Conservation (phyloP, 2,888 invertebrate species). For the Eledone cirrhosa region DNA sequence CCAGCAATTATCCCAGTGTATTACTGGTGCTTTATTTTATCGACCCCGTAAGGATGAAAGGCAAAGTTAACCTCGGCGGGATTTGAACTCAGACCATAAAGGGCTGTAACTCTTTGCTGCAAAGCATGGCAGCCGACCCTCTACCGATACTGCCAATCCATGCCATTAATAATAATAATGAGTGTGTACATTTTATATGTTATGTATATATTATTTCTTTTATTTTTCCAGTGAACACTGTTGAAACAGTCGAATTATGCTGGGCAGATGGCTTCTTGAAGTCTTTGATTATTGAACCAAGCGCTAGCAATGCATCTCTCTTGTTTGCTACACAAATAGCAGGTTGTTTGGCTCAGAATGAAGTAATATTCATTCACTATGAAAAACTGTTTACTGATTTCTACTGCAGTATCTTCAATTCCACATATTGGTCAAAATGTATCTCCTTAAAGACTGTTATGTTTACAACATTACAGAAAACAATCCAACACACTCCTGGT, state of each 20-base stretch:
- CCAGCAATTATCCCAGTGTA: too few species aligned
- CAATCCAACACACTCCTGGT: slow-evolving; percentile 11
- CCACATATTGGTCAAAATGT: neutral
- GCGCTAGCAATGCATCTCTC: neutral
- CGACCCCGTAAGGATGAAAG: too few species aligned
- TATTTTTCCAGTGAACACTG: neutral
- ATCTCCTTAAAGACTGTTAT: neutral
- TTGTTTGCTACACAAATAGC: slow-evolving; percentile 12
- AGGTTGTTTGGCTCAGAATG: neutral
- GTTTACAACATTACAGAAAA: neutral
- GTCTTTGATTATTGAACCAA: neutral
- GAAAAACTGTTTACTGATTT: neutral
- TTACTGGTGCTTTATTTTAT: too few species aligned
- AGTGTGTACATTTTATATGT: too few species aligned
- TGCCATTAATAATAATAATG: too few species aligned
- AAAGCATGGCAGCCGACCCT: too few species aligned
- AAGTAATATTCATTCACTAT: slow-evolving; percentile 20
- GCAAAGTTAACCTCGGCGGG: too few species aligned
- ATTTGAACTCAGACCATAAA: too few species aligned
- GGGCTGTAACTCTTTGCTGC: too few species aligned
- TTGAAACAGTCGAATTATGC: neutral
- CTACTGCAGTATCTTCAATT: neutral
- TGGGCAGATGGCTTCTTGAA: neutral
- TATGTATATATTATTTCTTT: neutral
- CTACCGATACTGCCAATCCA: too few species aligned